Evolutionary conservation across 2,888 invertebrate genomes (phyloP), one percentile per base, ranked within the genome.

Genomic region (Molanna angustata): DNA sequence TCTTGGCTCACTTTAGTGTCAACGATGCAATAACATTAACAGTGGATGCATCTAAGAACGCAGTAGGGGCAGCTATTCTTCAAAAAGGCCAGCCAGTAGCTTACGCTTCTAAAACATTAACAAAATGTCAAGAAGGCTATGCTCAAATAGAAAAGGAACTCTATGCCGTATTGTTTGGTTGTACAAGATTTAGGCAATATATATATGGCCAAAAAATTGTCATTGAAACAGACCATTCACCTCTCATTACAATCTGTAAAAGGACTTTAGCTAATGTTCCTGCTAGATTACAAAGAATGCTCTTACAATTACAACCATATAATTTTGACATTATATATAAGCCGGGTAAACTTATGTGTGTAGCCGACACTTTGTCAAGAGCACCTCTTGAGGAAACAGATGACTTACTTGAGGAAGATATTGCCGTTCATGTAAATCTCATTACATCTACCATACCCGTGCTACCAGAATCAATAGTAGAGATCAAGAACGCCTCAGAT

Each of bases 151-250:
- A 27, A 27, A 27, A 27, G 27, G 27, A 27, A 27, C n/a, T n/a
- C n/a, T n/a, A n/a, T n/a, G n/a, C n/a, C n/a, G n/a, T 35, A 35
- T 11, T 35, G 9, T 35, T 35, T 35, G 35, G 35, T 35, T 35
- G 35, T 35, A 35, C 35, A 13, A 35, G 35, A 35, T 35, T 35
- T 35, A 35, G 14, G 35, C 35, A 35, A 35, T 35, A 35, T 35
- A 14, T 35, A 35, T 35, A 35, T 35, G 35, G 35, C 14, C 35
- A 35, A 35, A 35, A 35, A 14, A 35, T 35, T 35, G 14, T 14
- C 14, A 14, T 35, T 13, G 35, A 35, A 35, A 35, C 35, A 13
- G 35, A 35, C 14, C 35, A 35, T 35, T 35, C 35, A 35, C 35
- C 35, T 35, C 14, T 35, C 9, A 35, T 35, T 35, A 35, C 35